Conservation (phyloP, 2,888 invertebrate species). For the Athalia rosae region DNA sequence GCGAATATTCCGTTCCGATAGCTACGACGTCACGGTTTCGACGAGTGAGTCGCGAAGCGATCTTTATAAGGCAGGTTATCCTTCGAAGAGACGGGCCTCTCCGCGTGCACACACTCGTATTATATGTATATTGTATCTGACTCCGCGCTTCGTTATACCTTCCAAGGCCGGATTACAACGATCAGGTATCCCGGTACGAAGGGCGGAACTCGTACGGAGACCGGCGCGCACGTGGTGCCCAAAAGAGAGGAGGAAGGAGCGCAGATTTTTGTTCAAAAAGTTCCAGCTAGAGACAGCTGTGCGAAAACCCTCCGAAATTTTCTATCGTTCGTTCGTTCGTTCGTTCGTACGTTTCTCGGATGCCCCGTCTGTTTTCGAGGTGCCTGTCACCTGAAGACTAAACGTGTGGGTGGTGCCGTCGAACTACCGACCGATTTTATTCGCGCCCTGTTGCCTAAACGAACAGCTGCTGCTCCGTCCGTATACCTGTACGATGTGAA, state of each 20-base stretch:
- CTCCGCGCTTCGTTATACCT: slow-evolving; percentile 19
- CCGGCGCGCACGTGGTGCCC: slow-evolving; percentile 17
- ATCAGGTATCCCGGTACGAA: slow-evolving; percentile 21
- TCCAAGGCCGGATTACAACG: slow-evolving; percentile 38
- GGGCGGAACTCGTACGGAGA: not conserved
- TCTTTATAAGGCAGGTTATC: not conserved
- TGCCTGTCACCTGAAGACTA: slow-evolving; percentile 35
- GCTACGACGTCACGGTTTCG: not conserved
- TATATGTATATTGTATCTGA: not conserved
- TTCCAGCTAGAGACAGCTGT: slow-evolving; percentile 36
- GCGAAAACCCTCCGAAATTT: slow-evolving; percentile 18
- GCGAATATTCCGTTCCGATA: not conserved
- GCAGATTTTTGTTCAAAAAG: slow-evolving; percentile 12
- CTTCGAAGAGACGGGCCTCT: not conserved
- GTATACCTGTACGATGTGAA: not conserved
- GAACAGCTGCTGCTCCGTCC: slow-evolving; percentile 21
- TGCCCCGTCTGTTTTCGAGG: slow-evolving; percentile 22
- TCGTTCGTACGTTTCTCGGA: slow-evolving; percentile 21
- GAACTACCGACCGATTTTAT: slow-evolving; percentile 30
- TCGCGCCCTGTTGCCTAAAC: slow-evolving; percentile 33
- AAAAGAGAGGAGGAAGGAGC: not conserved
- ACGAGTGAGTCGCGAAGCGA: too few relatives aligned
- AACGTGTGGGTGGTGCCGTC: slow-evolving; percentile 30
- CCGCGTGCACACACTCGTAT: not conserved
- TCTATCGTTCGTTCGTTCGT: not conserved